These are phyloP conservation scores for Ptilodon capucinus DNA, from an alignment of 2,888 invertebrate species.

Conservation along the genomic window DNA sequence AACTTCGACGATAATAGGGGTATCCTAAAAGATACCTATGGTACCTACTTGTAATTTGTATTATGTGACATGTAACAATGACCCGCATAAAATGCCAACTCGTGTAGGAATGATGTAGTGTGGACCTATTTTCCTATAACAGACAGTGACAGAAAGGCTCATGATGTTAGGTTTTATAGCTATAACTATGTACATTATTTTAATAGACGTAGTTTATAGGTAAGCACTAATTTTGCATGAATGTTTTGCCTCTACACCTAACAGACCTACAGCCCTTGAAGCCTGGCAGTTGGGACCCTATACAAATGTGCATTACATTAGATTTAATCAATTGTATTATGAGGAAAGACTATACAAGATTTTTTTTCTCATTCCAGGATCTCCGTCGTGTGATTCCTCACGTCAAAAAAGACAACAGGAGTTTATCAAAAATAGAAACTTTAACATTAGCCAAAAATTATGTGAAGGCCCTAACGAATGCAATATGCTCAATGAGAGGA, in stretches of 20 bases:
- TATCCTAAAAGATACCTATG: no score
- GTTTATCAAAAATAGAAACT: conserved; percentile 94
- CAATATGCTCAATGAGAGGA: conserved; percentile 91
- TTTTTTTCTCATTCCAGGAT: conserved; percentile 77
- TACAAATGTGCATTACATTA: no score
- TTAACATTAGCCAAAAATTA: conserved; percentile 94
- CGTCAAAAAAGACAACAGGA: conserved; percentile 91
- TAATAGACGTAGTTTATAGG: no score
- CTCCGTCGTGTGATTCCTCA: conserved; percentile 93
- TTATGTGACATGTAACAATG: background rate
- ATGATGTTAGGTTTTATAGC: background rate
- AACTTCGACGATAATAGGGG: no score
- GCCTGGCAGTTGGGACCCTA: no score
- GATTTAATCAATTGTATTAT: no score
- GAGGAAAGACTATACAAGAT: background rate
- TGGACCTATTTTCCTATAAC: background rate
- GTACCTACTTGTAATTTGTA: background rate
- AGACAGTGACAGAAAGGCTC: background rate
- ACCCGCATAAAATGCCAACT: background rate
- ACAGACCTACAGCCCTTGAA: no score
- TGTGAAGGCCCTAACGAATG: conserved; percentile 93
- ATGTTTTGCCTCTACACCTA: no score
- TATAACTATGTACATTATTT: no score
- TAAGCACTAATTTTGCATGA: no score
- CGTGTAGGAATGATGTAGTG: background rate